Conservation (phyloP, 2,113 vertebrate genomes). For the Thamnophis sirtalis region DNA sequence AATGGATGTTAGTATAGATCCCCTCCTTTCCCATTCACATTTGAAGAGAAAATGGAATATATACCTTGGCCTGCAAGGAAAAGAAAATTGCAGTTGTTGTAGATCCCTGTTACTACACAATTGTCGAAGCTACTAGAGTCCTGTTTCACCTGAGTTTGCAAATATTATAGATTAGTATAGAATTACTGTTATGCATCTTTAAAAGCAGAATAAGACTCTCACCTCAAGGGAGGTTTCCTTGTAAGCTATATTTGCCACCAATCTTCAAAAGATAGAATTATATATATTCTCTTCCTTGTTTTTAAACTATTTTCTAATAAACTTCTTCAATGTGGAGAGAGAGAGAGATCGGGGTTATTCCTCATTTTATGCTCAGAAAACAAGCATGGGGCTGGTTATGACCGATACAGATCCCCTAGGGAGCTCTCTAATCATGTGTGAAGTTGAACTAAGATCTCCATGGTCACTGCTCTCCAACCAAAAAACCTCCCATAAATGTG, state of each 20-base stretch:
- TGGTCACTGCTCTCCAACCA: not conserved
- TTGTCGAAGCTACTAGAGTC: not conserved
- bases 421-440: not conserved
- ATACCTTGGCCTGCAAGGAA: not conserved
- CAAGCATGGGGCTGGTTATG: not conserved
- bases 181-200: conserved; percentile 2
- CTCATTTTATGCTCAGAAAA: not conserved
- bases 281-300: not conserved
- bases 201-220: not conserved
- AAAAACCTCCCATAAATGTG: not conserved
- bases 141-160: not conserved
- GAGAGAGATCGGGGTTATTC: not conserved
- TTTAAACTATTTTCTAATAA: not conserved
- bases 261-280: not conserved
- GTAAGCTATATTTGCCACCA: not conserved
- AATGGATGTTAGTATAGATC: not conserved
- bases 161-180: not conserved
- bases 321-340: not conserved
- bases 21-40: not conserved
- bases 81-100: not conserved
- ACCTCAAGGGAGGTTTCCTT: not conserved
- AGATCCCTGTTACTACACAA: not conserved
- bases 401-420: not conserved
- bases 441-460: not conserved
- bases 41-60: not conserved